Evolutionary conservation across 2,113 vertebrate genomes (phyloP).

Genomic region (Halichoeres trimaculatus): DNA sequence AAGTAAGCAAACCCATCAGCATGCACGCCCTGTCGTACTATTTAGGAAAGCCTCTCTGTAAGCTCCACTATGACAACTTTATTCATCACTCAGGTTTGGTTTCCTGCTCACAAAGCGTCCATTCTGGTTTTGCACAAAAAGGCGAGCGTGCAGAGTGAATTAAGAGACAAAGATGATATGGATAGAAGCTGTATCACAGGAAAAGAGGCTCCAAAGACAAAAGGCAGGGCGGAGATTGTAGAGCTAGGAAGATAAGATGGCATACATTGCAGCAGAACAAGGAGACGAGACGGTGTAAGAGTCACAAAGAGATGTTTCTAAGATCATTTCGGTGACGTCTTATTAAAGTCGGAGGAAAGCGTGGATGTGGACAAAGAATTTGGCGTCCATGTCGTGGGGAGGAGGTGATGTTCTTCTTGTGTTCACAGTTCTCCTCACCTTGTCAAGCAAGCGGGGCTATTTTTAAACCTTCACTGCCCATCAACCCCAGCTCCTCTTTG

Average conservation of each 20-base stretch:
- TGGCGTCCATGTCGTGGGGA: background rate
- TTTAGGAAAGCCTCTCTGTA: slow-evolving; percentile 7
- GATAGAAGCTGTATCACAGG: slow-evolving; percentile 4
- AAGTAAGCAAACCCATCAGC: background rate
- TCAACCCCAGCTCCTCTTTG: slow-evolving; percentile 84
- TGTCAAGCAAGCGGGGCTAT: slow-evolving; percentile 85
- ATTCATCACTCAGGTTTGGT: background rate
- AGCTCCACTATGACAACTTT: background rate
- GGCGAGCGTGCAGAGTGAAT: background rate
- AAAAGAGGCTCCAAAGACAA: slow-evolving; percentile 24
- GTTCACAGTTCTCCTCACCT: slow-evolving; percentile 85
- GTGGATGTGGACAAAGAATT: too few species aligned
- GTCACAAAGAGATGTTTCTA: slow-evolving; percentile 13
- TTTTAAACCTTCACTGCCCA: slow-evolving; percentile 87
- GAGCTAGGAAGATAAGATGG: slow-evolving; percentile 24
- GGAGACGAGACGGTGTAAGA: slow-evolving; percentile 3
- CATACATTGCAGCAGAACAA: slow-evolving; percentile 35
- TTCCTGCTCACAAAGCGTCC: background rate
- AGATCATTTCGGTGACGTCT: background rate
- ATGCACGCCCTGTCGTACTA: slow-evolving; percentile 16
- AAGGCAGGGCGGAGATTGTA: background rate
- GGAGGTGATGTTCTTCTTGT: slow-evolving; percentile 45
- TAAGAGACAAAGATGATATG: background rate
- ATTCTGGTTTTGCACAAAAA: background rate
- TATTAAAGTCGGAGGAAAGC: background rate